Evolutionary conservation across 2,113 vertebrate genomes (phyloP), one percentile per base, ranked within the genome.

Genomic region (Astur gentilis): DNA sequence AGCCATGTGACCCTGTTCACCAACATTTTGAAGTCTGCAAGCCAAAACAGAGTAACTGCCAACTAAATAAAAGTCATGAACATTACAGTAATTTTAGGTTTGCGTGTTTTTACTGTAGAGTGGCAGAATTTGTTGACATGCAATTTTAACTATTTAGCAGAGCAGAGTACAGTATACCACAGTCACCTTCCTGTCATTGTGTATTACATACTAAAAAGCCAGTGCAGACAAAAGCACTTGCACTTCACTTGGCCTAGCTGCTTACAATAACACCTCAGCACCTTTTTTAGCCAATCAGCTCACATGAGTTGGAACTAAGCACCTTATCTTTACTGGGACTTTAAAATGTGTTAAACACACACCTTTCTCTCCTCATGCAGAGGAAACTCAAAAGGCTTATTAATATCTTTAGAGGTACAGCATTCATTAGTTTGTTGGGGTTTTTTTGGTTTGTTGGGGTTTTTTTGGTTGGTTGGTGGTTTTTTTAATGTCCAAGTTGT

Each of bases 1-100:
- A 44, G 99, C 99, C 98, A 99, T 99, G 97, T 99, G 99, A 94
- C 99, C 99, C 93, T 99, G 99, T 44, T 99, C 99, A 61, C 99
- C 99, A 64, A 99, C 98, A 32, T 98, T 98, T 92, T 99, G 99
- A 93, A 99, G 98, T 88, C 99, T 99, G 92, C 97, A 96, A 97
- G 85, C 17, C 95, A 98, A 94, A 93, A 96, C 16, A 94, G 62
- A 96, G 93, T 29, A 89, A 76, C 7, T 70, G 60, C 13, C 58
- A 77, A 15, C 8, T 49, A 62, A 50, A 61, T 14, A 83, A 50
- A 80, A 49, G 42, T 29, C 79, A 55, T 6, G 18, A 52, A 19
- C 17, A 20, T 55, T 13, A 61, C 50, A 32, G 52, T 4, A 54
- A 26, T 4, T 58, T 54, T 14, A 54, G 31, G 18, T 54, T 61